Percentiles rank a stretch among this genome's conserved stretches.
phyloP scores from a whole-genome alignment of 2,888 invertebrate species.

The Tanypteryx hageni region DNA sequence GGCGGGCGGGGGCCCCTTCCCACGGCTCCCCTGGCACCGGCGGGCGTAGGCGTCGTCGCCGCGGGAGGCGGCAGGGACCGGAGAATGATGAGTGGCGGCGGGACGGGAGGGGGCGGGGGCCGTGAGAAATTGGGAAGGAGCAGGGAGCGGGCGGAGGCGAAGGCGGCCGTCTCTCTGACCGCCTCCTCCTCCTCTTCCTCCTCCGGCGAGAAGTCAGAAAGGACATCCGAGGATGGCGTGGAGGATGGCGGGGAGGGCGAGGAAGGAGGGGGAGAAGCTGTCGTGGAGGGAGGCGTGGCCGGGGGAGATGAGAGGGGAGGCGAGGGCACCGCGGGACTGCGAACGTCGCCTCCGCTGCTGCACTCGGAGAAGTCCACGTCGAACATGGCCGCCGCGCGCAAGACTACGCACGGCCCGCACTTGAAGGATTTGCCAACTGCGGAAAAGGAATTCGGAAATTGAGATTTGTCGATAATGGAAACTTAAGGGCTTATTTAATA shows the following conservation, averaged over 20 bases:
- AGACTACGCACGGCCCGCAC: background rate
- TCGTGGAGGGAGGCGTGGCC: background rate
- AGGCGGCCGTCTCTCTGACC: background rate
- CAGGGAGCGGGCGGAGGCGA: background rate
- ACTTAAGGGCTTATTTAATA: too few species aligned
- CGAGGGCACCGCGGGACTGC: background rate
- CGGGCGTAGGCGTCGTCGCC: background rate
- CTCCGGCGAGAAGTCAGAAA: conserved; percentile 52
- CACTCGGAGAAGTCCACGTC: conserved; percentile 60
- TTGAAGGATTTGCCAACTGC: background rate
- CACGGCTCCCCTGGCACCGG: background rate
- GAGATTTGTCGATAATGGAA: background rate
- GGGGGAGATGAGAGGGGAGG: conserved; percentile 38
- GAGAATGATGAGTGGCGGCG: conserved; percentile 17
- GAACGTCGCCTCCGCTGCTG: conserved; percentile 45
- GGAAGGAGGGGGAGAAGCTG: conserved; percentile 3
- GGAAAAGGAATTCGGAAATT: background rate
- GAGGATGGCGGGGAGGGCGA: background rate
- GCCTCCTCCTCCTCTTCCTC: background rate
- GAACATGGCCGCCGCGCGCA: conserved; percentile 25
- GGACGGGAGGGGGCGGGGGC: background rate
- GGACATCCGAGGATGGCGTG: background rate
- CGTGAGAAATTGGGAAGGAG: background rate
- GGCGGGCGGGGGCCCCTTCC: conserved; percentile 20
- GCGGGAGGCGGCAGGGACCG: background rate